phyloP scores from a whole-genome alignment of 2,888 invertebrate species.

The Tenodera sinensis region DNA sequence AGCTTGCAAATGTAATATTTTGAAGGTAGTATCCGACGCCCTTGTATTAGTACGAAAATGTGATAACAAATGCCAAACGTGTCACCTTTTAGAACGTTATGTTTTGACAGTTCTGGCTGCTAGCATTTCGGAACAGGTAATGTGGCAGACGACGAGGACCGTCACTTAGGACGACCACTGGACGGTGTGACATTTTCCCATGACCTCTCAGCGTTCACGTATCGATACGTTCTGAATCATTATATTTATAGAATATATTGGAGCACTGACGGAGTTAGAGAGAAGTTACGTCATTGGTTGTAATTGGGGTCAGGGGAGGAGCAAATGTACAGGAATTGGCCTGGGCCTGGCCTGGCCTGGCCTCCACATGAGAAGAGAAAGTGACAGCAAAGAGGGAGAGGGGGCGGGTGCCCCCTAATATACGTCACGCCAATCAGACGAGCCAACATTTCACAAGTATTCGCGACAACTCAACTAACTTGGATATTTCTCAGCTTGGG shows the following conservation, averaged over 20 bases:
- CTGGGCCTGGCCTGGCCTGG: background rate
- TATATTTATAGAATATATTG: background rate
- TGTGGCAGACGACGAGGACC: background rate
- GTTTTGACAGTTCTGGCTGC: background rate
- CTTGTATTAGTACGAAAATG: too few relatives aligned
- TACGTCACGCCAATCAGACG: background rate
- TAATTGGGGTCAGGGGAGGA: conserved; percentile 10
- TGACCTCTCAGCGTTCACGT: background rate
- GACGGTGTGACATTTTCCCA: background rate
- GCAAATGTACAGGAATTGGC: background rate
- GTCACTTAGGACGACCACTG: background rate
- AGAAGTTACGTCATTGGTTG: conserved; percentile 12
- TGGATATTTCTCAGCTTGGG: background rate
- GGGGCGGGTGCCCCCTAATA: background rate
- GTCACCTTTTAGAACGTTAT: too few relatives aligned
- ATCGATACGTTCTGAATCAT: background rate
- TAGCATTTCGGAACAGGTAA: background rate
- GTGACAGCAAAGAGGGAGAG: background rate
- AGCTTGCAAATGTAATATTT: too few relatives aligned
- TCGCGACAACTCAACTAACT: background rate
- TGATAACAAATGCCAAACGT: too few relatives aligned
- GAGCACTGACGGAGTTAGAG: background rate
- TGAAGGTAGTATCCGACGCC: too few relatives aligned
- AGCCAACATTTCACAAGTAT: background rate
- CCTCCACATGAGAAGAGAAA: background rate